Base-by-base conservation (phyloP, 1,140 invertebrate species). In the Drosophila sucinea region DNA sequence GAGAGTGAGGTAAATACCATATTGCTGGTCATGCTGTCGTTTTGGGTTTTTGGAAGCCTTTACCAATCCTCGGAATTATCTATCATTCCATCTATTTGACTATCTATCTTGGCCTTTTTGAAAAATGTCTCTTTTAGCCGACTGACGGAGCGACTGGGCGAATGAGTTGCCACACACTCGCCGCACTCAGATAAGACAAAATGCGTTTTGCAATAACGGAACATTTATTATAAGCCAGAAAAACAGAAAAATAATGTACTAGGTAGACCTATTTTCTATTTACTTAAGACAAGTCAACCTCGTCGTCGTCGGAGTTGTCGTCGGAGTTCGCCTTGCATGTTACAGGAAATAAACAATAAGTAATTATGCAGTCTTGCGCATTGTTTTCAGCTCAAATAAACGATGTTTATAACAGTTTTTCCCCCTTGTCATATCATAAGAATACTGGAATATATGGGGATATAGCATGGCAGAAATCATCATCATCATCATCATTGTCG, bases 271-370 rank as follows among this genome's bases (percentile, higher is more conserved):
- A 81, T 77, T 75, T 68, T 79, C 57, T 82, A 68, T 87, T 86
- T 87, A 69, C 40, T 65, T 58, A 57, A 58, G 63, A 60, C 67
- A 63, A 77, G 82, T 57, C 73, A 67, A 44, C 30, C 32, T 29
- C 23, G 55, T 56, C 5, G 56, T 41, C n/a, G 41, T 27, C 23
- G 55, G 32, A 5, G 56, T 51, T 11, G 40, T 32, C n/a, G 67
- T 27, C 57, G 80, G 70, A 65, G 63, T 78, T 70, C 41, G 72
- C 44, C 76, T 80, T 87, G 83, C 79, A 77, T 77, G 77, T 83
- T 71, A 83, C 83, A 87, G 83, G 84, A 87, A 87, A 83, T 79
- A 83, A 87, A 86, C 84, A 86, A 83, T 61, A 77, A 72, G 79
- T 64, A 87, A 86, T 81, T 86, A 81, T 81, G 78, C 75, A 81